Evolutionary conservation across 2,797 vertebrate genomes (phyloP), one percentile per base, ranked within the genome.

Genomic region (Tadarida brasiliensis): DNA sequence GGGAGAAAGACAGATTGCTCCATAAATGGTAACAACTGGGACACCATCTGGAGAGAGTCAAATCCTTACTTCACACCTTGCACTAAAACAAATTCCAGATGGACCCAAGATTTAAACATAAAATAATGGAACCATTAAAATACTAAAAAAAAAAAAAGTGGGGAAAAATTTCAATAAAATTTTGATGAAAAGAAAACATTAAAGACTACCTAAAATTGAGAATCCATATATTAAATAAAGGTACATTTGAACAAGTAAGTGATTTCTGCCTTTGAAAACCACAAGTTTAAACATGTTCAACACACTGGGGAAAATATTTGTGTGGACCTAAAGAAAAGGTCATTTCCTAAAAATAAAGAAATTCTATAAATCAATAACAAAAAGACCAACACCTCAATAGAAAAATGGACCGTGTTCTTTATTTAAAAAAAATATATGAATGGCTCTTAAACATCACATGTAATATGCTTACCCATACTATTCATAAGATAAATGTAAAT

Each of bases 1-100:
- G 10, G 22, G 16, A 47, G 39, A 81, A 90, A 94, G 87, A 80
- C 81, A 93, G 92, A 94, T 65, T 15, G 76, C 54, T 82, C 87
- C 68, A 24, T 83, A 94, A 92, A 76, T 30, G 74, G 33, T n/a
- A 96, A 83, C 94, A 89, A 96, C 85, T 26, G 33, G 87, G 70
- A 91, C 65, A 51, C 94, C 90, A 95, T 86, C 90, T 96, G 90
- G 78, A 77, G 44, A 91, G 65, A 93, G 77, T 49, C 4, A 0
- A 67, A 81, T 57, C 80, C 82, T 90, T 74, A 78, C 33, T 90
- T 93, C 81, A 77, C 71, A 93, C 97, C 76, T 94, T 77, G 59
- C 65, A 89, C 16, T 47, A 54, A 96, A 94, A 96, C 82, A 93
- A 96, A 94, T 94, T 94, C 94, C 90, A 94, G 92, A 83, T 84